phyloP scores from a whole-genome alignment of 53 echinoderm and acorn worm genomes.

The Echinometra lucunter region DNA sequence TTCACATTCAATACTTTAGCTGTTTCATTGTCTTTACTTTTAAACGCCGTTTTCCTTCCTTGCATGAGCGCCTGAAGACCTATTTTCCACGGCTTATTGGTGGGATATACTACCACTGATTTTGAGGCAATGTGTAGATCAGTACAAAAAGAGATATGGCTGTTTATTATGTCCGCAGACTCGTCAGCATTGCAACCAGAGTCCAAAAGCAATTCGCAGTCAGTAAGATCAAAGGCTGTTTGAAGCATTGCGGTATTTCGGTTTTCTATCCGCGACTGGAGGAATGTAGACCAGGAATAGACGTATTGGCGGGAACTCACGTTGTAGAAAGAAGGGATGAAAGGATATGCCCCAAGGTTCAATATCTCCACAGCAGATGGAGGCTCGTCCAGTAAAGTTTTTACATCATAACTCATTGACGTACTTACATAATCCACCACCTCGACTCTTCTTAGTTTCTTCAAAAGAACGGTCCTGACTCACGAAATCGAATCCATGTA shows the following conservation, averaged over 20 bases:
- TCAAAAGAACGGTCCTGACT: not conserved
- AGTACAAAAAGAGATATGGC: not conserved
- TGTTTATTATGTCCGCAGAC: not conserved
- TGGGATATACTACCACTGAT: too few species aligned
- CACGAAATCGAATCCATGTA: not conserved
- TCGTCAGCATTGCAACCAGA: not conserved
- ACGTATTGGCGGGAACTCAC: not conserved
- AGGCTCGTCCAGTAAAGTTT: not conserved
- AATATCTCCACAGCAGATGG: not conserved
- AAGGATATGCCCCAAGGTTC: not conserved
- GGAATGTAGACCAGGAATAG: not conserved
- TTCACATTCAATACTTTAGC: too few species aligned
- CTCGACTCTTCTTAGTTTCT: not conserved
- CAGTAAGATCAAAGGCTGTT: not conserved
- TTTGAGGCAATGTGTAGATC: not conserved
- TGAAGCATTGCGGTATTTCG: not conserved
- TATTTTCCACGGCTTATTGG: too few species aligned
- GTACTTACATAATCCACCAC: not conserved
- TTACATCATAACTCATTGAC: not conserved
- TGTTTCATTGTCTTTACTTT: too few species aligned
- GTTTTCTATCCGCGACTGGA: not conserved
- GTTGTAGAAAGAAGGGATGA: not conserved
- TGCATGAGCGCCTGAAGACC: too few species aligned
- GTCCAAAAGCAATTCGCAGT: not conserved
- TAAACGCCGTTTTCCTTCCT: too few species aligned